These are phyloP conservation scores for Bolborhynchus lineola DNA, from an alignment of 2,113 vertebrate species.

Conservation along the genomic window DNA sequence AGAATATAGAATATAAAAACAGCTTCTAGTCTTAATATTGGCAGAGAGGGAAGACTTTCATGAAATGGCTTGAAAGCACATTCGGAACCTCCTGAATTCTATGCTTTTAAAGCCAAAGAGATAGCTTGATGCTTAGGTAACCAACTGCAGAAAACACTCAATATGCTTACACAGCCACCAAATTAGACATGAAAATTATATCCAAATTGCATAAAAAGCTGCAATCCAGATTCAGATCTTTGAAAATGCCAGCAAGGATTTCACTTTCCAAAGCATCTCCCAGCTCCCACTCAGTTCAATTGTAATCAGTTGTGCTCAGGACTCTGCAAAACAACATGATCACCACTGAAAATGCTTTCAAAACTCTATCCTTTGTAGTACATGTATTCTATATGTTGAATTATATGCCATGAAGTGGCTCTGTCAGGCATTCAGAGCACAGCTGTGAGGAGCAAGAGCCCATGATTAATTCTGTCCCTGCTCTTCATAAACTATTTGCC, in stretches of 20 bases:
- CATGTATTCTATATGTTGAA: slow-evolving; percentile 65
- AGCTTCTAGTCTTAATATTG: not conserved
- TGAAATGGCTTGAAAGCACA: not conserved
- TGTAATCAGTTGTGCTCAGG: slow-evolving; percentile 46
- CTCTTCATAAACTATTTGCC: slow-evolving; percentile 60
- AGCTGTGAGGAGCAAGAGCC: slow-evolving; percentile 50
- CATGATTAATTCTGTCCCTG: slow-evolving; percentile 62
- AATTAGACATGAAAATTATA: slow-evolving; percentile 50
- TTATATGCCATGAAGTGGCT: slow-evolving; percentile 55
- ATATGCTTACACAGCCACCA: not conserved
- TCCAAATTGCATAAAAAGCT: slow-evolving; percentile 40
- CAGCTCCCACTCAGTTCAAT: slow-evolving; percentile 22
- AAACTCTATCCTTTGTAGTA: slow-evolving; percentile 37
- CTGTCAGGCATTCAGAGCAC: slow-evolving; percentile 57
- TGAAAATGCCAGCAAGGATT: slow-evolving; percentile 39
- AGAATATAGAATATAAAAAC: not conserved
- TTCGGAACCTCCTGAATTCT: not conserved
- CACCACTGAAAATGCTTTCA: not conserved
- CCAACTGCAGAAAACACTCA: not conserved
- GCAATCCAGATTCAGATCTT: slow-evolving; percentile 42
- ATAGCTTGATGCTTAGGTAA: not conserved
- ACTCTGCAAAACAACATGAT: not conserved
- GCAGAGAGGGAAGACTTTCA: not conserved
- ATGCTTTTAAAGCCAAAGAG: not conserved
- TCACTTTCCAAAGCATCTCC: slow-evolving; percentile 47